A percentile compares a stretch with the other conserved stretches of the same genome.
Evolutionary conservation across 2,113 vertebrate species (phyloP).

Genomic region (Chloebia gouldiae): DNA sequence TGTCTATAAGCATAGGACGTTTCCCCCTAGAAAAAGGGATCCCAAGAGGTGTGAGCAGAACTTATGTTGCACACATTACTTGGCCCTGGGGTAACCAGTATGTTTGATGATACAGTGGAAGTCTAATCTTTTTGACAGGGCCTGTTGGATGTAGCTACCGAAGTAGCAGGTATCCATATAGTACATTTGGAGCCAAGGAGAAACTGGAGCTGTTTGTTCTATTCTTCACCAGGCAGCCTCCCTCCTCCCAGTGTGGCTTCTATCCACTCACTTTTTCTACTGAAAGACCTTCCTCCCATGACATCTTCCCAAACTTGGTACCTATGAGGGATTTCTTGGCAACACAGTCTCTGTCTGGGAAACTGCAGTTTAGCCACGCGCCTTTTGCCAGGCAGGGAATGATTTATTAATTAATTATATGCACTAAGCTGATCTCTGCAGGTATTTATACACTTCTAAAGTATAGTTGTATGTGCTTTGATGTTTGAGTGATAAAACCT

Average conservation of each 20-base stretch:
- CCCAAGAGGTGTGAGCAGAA: not conserved
- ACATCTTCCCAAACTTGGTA: not conserved
- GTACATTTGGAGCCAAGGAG: not conserved
- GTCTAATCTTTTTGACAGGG: not conserved
- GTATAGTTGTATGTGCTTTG: not conserved
- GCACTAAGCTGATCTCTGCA: not conserved
- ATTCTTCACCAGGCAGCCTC: not conserved
- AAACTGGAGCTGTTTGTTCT: not conserved
- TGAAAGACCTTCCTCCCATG: not conserved
- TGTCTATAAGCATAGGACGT: not conserved
- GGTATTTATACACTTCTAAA: not conserved
- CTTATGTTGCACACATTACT: accelerated
- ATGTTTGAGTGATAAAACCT: not conserved
- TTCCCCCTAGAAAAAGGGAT: not conserved
- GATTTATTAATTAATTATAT: not conserved
- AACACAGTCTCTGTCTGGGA: not conserved
- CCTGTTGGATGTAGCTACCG: not conserved
- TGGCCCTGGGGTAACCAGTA: not conserved
- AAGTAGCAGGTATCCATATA: not conserved
- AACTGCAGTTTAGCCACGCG: not conserved
- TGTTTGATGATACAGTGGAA: not conserved
- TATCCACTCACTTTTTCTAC: not conserved
- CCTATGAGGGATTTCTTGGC: not conserved
- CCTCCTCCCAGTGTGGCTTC: not conserved
- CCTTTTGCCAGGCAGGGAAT: not conserved